phyloP scores from a whole-genome alignment of 2,888 invertebrate genomes.

The Gortyna flavago region DNA sequence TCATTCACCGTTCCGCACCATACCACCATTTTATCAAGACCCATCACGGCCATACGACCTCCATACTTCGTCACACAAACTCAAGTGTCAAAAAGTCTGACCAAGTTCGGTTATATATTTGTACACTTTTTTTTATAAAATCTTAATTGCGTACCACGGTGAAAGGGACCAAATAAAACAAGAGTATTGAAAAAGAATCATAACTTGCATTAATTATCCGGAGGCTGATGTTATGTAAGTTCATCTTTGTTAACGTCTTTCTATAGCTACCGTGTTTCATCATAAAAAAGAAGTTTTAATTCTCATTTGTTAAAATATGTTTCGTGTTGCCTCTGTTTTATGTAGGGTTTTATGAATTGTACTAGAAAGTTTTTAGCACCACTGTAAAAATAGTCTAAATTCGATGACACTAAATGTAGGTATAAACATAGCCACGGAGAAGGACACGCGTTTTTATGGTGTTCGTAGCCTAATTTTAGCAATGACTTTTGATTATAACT shows the following conservation, averaged over 20 bases:
- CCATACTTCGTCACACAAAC: slow-evolving; percentile 1
- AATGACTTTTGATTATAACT: not conserved
- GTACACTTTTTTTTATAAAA: slow-evolving; percentile 72
- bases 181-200: slow-evolving; percentile 66
- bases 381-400: not conserved
- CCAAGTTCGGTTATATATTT: slow-evolving; percentile 57
- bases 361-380: not conserved
- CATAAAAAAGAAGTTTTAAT: slow-evolving; percentile 11
- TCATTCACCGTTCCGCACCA: slow-evolving; percentile 79
- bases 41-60: slow-evolving; percentile 41
- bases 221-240: slow-evolving; percentile 60
- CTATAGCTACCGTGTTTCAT: slow-evolving; percentile 49
- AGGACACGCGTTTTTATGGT: not conserved
- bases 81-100: slow-evolving; percentile 40
- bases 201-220: slow-evolving; percentile 69
- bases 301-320: slow-evolving; percentile 17
- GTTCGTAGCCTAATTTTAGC: not conserved
- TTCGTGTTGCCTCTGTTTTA: slow-evolving; percentile 9
- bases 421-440: not conserved
- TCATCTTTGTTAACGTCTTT: slow-evolving; percentile 56
- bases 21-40: slow-evolving; percentile 67
- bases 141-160: slow-evolving; percentile 76
- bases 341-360: not conserved
- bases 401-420: not conserved
- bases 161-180: slow-evolving; percentile 77